Evolutionary conservation across 2,113 vertebrate genomes (phyloP).

Genomic region (Lepus europaeus): DNA sequence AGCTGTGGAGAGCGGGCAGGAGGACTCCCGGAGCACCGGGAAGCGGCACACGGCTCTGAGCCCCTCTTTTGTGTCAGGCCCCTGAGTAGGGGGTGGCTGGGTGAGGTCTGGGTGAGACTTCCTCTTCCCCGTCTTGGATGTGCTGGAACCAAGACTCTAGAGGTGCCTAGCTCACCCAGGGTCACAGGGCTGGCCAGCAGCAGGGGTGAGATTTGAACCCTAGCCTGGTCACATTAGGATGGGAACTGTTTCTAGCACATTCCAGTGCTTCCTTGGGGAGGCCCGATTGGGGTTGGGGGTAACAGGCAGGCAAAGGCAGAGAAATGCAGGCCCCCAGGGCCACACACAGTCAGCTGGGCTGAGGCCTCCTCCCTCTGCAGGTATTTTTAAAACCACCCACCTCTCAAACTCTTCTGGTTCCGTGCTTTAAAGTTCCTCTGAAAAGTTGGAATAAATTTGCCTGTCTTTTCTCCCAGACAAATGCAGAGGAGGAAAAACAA

Average conservation of each 20-base stretch:
- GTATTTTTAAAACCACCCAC: conserved; percentile 82
- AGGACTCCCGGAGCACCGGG: background rate
- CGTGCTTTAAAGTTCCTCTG: conserved; percentile 78
- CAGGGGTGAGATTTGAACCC: background rate
- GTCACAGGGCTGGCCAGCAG: background rate
- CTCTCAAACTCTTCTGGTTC: conserved; percentile 79
- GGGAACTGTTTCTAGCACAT: background rate
- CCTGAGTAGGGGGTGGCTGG: too few species aligned
- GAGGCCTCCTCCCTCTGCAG: conserved; percentile 61
- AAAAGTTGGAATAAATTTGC: conserved; percentile 82
- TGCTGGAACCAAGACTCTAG: background rate
- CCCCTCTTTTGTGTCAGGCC: background rate
- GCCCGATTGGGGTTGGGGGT: fast-evolving
- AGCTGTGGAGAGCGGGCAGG: background rate
- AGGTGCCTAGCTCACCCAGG: background rate
- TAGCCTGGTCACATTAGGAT: background rate
- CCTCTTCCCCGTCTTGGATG: background rate
- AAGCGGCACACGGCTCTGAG: background rate
- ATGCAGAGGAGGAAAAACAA: conserved; percentile 72
- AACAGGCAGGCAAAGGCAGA: background rate
- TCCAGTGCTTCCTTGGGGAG: background rate
- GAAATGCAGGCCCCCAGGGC: background rate
- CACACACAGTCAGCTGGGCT: conserved; percentile 52
- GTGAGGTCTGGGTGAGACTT: background rate
- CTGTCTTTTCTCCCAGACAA: conserved; percentile 81